Evolutionary conservation across 2,113 vertebrate genomes (phyloP).

Genomic region (Oncorhynchus mykiss): DNA sequence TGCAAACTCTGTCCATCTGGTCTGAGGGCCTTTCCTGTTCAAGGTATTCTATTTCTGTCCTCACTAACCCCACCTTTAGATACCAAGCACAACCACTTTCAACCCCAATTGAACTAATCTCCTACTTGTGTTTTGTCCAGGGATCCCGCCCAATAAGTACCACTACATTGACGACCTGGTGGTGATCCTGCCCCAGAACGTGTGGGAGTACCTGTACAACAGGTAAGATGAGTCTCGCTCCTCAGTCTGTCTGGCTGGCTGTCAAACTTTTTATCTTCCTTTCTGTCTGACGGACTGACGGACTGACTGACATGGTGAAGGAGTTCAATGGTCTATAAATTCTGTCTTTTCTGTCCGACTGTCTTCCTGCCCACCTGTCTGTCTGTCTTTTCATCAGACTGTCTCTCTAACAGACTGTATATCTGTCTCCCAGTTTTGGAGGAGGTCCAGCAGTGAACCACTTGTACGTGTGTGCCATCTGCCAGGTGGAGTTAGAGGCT

Average conservation of each 20-base stretch:
- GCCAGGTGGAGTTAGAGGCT: constrained; percentile 95
- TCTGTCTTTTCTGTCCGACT: neutral
- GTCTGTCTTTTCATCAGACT: neutral
- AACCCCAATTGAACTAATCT: neutral
- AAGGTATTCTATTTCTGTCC: too few species aligned
- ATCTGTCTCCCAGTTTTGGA: constrained; percentile 81
- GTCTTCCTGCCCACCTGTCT: neutral
- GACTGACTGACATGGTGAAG: too few species aligned
- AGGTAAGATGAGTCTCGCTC: constrained; percentile 69
- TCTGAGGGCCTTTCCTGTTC: too few species aligned
- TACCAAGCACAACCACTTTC: neutral
- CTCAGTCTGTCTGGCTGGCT: neutral
- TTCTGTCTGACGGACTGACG: neutral
- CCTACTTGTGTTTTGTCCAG: constrained; percentile 64
- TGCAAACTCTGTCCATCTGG: too few species aligned
- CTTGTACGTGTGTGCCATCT: constrained; percentile 92
- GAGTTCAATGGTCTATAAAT: neutral
- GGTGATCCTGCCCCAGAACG: constrained; percentile 93
- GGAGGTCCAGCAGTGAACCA: constrained; percentile 97
- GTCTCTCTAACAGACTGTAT: neutral
- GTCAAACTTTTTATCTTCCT: neutral
- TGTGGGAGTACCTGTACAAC: constrained; percentile 97
- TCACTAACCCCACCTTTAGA: too few species aligned
- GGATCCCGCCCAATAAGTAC: constrained; percentile 94
- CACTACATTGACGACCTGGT: constrained; percentile 96